Conservation (phyloP, 1,140 invertebrate genomes). For the Leptinotarsa lineolata region DNA sequence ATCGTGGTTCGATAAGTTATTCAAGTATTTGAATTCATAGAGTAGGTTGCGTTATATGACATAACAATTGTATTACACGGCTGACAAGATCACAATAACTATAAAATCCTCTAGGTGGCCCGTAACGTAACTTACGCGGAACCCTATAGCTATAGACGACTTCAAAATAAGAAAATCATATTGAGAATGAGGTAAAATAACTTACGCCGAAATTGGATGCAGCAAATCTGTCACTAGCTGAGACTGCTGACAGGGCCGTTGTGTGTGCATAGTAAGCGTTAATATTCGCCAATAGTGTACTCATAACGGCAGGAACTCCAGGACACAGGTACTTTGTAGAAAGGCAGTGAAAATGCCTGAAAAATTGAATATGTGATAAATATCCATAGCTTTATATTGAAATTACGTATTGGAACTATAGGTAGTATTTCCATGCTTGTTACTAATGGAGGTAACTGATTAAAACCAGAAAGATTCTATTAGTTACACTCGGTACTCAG, state of each 20-base stretch:
- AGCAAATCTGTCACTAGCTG: conserved; percentile 97
- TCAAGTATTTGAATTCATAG: too few species aligned
- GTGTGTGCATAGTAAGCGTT: conserved; percentile 99
- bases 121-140: too few species aligned
- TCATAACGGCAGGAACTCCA: conserved; percentile 98
- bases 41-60: background rate
- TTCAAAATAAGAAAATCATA: background rate
- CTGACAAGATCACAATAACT: background rate
- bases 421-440: too few species aligned
- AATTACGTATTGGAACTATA: too few species aligned
- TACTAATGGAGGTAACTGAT: too few species aligned
- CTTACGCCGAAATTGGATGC: conserved; percentile 98
- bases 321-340: conserved; percentile 99
- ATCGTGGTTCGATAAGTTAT: too few species aligned
- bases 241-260: conserved; percentile 96
- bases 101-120: background rate
- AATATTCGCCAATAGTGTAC: conserved; percentile 96
- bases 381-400: too few species aligned
- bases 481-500: too few species aligned
- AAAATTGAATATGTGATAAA: conserved; percentile 49
- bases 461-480: too few species aligned
- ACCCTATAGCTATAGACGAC: background rate
- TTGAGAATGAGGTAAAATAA: background rate
- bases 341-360: conserved; percentile 97
- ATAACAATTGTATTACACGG: background rate